These are phyloP conservation scores for Nyctibius grandis DNA, from an alignment of 2,797 vertebrate genomes.

Conservation along the genomic window DNA sequence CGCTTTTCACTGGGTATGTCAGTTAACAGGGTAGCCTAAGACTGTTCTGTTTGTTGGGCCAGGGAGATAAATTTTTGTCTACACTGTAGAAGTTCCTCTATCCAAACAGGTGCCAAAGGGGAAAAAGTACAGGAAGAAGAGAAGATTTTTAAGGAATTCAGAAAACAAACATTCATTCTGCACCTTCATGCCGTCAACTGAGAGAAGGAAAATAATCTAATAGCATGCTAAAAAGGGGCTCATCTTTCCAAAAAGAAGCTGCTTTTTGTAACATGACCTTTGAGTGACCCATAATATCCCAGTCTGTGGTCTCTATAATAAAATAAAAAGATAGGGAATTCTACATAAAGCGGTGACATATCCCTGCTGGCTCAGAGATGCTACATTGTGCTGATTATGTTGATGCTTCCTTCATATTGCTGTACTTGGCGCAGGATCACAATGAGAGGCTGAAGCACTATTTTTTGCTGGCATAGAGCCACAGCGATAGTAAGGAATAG, in stretches of 20 bases:
- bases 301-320: slow-evolving; percentile 74
- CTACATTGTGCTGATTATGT: slow-evolving; percentile 72
- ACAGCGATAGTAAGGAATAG: slow-evolving; percentile 27
- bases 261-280: slow-evolving; percentile 65
- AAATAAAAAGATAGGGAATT: slow-evolving; percentile 69
- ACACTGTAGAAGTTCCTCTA: background rate
- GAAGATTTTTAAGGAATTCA: slow-evolving; percentile 10
- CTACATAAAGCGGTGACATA: slow-evolving; percentile 68
- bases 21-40: background rate
- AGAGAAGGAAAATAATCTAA: slow-evolving; percentile 59
- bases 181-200: background rate
- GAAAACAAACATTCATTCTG: slow-evolving; percentile 18
- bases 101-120: background rate
- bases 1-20: background rate
- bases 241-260: slow-evolving; percentile 61
- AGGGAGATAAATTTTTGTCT: background rate
- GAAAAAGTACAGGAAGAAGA: background rate
- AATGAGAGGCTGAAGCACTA: slow-evolving; percentile 62
- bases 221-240: slow-evolving; percentile 2
- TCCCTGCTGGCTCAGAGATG: slow-evolving; percentile 71
- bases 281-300: slow-evolving; percentile 68
- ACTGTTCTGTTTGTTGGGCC: background rate
- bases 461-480: slow-evolving; percentile 62
- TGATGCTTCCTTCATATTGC: slow-evolving; percentile 75
- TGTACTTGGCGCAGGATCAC: slow-evolving; percentile 76